phyloP scores from a whole-genome alignment of 2,888 invertebrate species.

The Lagria hirta region DNA sequence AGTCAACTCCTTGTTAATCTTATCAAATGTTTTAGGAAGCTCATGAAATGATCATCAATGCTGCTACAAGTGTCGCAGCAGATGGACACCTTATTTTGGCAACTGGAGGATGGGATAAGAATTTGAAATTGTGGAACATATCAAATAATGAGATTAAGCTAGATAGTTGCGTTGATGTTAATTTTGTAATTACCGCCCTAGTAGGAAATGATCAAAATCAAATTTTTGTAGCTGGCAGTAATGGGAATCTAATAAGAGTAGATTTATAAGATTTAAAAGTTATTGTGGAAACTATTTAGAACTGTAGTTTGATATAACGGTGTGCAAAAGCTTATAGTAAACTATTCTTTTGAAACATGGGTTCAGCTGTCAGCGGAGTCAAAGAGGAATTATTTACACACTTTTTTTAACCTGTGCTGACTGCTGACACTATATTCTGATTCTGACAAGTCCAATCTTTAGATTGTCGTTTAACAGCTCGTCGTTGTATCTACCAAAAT shows the following conservation, averaged over 20 bases:
- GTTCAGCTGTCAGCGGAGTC: no score
- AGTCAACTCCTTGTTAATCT: conserved; percentile 6
- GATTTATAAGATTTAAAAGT: neutral
- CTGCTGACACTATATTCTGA: no score
- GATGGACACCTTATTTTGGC: conserved; percentile 45
- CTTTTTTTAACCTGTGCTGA: no score
- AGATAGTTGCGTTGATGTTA: conserved; percentile 37
- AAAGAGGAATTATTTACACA: no score
- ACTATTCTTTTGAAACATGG: no score
- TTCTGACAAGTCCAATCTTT: no score
- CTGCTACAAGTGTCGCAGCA: conserved; percentile 46
- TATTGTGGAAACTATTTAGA: no score
- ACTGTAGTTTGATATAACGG: no score
- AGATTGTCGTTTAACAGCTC: no score
- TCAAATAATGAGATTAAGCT: conserved; percentile 32
- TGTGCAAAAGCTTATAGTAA: no score
- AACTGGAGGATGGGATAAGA: conserved; percentile 57
- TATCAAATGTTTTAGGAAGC: conserved; percentile 43
- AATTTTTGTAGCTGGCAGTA: conserved; percentile 61
- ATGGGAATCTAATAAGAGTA: conserved; percentile 55
- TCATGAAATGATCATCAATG: conserved; percentile 56
- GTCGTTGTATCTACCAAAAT: no score
- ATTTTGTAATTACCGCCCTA: conserved; percentile 41
- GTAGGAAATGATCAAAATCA: conserved; percentile 39
- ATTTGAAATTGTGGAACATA: conserved; percentile 54